Evolutionary conservation across 2,113 vertebrate species (phyloP).

Genomic region (Daphoenositta chrysoptera): DNA sequence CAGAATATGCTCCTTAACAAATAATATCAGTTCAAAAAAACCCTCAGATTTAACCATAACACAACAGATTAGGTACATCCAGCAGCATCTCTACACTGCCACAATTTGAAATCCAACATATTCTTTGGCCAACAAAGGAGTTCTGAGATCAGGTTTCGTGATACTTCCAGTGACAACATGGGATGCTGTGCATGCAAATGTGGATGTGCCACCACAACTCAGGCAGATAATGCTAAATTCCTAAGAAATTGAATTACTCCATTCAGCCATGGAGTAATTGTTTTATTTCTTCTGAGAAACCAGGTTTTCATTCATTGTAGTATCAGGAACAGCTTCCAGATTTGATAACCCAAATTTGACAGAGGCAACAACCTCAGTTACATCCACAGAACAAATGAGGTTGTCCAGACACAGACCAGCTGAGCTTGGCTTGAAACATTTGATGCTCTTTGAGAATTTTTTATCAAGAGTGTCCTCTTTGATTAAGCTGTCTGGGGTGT

Average conservation of each 20-base stretch:
- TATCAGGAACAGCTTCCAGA: neutral
- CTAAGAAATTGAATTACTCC: no score
- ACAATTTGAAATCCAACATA: neutral
- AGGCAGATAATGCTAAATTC: neutral
- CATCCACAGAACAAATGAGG: neutral
- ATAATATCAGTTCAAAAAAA: neutral
- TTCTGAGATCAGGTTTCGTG: neutral
- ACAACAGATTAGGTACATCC: neutral
- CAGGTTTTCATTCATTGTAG: neutral
- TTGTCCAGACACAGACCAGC: neutral
- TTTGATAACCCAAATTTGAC: neutral
- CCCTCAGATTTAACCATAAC: neutral
- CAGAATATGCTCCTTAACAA: constrained; percentile 5
- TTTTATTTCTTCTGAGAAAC: neutral
- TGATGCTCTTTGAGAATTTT: neutral
- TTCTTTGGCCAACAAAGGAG: neutral
- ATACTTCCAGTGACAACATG: neutral
- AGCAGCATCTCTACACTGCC: neutral
- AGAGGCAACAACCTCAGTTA: neutral
- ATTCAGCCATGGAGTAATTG: neutral
- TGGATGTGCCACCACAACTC: neutral
- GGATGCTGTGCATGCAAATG: neutral
- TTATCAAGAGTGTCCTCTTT: neutral
- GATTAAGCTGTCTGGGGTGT: neutral
- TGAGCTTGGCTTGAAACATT: neutral